A percentile compares a stretch with the other conserved stretches of the same genome.
Evolutionary conservation across 2,113 vertebrate genomes (phyloP).

Genomic region (Eublepharis macularius): DNA sequence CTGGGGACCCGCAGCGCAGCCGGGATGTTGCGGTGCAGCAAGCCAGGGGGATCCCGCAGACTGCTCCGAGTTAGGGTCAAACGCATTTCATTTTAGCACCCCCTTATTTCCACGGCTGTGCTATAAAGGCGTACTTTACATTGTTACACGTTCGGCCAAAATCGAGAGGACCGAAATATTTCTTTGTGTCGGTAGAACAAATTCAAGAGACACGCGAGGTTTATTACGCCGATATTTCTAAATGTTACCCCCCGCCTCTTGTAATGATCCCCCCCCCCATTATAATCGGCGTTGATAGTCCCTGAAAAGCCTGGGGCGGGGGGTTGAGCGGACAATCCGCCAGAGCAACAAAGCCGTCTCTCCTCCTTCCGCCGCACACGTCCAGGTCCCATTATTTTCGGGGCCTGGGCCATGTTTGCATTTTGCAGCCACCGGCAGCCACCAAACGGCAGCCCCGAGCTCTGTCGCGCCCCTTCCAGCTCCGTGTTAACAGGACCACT

Average conservation of each 20-base stretch:
- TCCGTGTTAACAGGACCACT: too few relatives aligned
- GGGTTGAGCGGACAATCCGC: too few relatives aligned
- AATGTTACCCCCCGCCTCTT: not conserved
- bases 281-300: too few relatives aligned
- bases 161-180: too few relatives aligned
- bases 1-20: too few relatives aligned
- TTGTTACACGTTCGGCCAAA: too few relatives aligned
- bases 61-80: too few relatives aligned
- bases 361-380: fast-evolving
- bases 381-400: not conserved
- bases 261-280: not conserved
- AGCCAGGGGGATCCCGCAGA: not conserved
- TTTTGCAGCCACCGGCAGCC: not conserved
- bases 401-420: not conserved
- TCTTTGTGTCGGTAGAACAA: not conserved
- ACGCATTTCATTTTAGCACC: not conserved
- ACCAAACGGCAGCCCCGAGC: not conserved
- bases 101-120: not conserved
- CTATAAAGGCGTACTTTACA: too few relatives aligned
- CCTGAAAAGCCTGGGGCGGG: not conserved
- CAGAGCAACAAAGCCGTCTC: not conserved
- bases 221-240: too few relatives aligned
- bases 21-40: too few relatives aligned
- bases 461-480: too few relatives aligned
- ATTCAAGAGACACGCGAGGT: not conserved